A percentile compares a stretch with the other conserved stretches of the same genome.
phyloP scores from a whole-genome alignment of 2,888 invertebrate genomes.

The Anaspis maculata region DNA sequence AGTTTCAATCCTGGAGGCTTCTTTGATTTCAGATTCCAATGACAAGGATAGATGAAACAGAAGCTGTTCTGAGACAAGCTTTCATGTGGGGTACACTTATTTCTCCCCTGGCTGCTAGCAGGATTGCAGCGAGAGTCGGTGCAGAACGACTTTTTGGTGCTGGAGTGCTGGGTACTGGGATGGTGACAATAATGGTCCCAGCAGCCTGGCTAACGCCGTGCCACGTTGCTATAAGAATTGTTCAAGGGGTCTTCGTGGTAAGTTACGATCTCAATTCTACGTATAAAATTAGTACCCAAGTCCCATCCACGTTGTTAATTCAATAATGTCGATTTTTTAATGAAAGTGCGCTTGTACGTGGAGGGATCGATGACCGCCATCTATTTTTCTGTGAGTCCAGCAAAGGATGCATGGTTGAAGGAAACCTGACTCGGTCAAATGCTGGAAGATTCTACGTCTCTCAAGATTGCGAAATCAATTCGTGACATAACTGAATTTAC shows the following conservation, averaged over 20 bases:
- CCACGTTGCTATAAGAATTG: constrained; percentile 47
- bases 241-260: constrained; percentile 51
- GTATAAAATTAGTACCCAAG: background rate
- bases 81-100: constrained; percentile 52
- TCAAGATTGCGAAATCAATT: no score
- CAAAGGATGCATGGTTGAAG: no score
- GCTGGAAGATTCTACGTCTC: no score
- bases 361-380: no score
- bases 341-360: no score
- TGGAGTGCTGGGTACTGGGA: constrained; percentile 49
- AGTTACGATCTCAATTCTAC: constrained; percentile 14
- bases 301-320: background rate
- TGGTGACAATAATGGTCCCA: constrained; percentile 47
- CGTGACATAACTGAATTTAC: no score
- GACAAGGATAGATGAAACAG: constrained; percentile 47
- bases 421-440: no score
- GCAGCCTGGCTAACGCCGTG: constrained; percentile 51
- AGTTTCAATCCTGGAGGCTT: no score
- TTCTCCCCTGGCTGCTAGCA: constrained; percentile 48
- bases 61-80: constrained; percentile 48
- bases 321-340: background rate
- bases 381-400: no score
- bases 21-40: constrained; percentile 43
- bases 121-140: constrained; percentile 49
- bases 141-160: constrained; percentile 49